Base-by-base conservation (phyloP, 2,113 vertebrate species). In the Phylloscopus trochiloides region DNA sequence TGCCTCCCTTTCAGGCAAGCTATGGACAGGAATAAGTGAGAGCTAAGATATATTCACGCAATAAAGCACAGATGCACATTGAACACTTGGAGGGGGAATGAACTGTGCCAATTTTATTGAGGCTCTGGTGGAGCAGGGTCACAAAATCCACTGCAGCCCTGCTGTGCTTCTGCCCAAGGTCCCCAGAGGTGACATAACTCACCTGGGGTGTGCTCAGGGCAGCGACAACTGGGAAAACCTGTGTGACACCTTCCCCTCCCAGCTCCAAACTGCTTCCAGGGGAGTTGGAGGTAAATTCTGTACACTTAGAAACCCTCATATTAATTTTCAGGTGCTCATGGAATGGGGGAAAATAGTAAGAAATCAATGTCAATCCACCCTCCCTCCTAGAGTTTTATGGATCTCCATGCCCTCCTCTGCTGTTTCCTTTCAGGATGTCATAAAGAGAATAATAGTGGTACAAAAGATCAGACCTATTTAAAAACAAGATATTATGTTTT, bases 21-120 rank as follows among this genome's bases (percentile, higher is more conserved):
- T 40, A 13, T 8, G 7, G 40, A n/a, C 14, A 76, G 3, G 32
- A 78, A 78, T 32, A 54, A 21, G 17, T 22, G 47, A 74, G 58
- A 34, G 17, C 40, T 7, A 17, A 75, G 31, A 59, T 34, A 50
- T 15, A 50, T 47, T 20, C 17, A 25, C 4, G 20, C 14, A n/a
- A 26, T 54, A 89, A 91, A 79, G 14, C 28, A 38, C 57, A 81
- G 76, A 42, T 62, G 38, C 22, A 57, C 63, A 15, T 0, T 18
- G 32, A 50, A 32, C 24, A 34, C 20, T 47, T 40, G 42, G 68
- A 71, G 26, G 20, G 28, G 47, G 16, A 58, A 24, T 0, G 0
- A 11, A 5, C 20, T 12, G 26, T 47, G 68, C 2, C 6, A 12
- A 0, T 51, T 79, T 72, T n/a, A 62, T 62, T 0, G 5, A 55